phyloP scores from a whole-genome alignment of 2,888 invertebrate species.

The Germaria angustata region DNA sequence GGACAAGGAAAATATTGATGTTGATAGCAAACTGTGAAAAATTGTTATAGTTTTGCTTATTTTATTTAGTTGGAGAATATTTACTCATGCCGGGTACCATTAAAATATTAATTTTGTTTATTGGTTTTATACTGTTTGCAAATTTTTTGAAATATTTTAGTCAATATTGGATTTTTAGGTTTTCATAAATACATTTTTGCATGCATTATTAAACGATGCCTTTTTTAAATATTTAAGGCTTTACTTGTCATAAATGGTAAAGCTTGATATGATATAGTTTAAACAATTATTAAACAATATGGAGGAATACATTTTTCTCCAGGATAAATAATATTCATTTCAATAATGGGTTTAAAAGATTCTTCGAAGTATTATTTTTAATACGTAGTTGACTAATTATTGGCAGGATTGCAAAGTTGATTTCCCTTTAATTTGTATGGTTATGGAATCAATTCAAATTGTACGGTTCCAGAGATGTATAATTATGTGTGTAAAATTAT shows the following conservation, averaged over 20 bases:
- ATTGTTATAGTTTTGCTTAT: not conserved
- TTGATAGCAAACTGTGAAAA: not conserved
- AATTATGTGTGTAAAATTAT: too few species aligned
- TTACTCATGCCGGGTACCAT: not conserved
- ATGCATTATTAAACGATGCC: not conserved
- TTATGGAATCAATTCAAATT: too few species aligned
- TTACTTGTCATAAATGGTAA: not conserved
- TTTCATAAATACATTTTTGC: not conserved
- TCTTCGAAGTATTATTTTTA: too few species aligned
- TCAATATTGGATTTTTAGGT: not conserved
- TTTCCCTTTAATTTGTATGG: too few species aligned
- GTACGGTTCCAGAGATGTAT: too few species aligned
- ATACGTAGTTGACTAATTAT: too few species aligned
- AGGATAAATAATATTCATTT: too few species aligned
- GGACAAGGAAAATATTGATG: not conserved
- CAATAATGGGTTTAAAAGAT: too few species aligned
- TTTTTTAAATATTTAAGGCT: not conserved
- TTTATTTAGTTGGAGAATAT: not conserved
- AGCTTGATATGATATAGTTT: not conserved
- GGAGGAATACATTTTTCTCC: too few species aligned
- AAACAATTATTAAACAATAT: too few species aligned
- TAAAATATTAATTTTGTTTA: not conserved
- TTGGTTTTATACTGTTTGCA: not conserved
- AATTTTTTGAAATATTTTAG: not conserved
- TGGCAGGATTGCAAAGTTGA: too few species aligned